A percentile compares a stretch with the other conserved stretches of the same genome.
Conservation (phyloP, 2,888 invertebrate species). For the Fissipunctia ypsillon region DNA sequence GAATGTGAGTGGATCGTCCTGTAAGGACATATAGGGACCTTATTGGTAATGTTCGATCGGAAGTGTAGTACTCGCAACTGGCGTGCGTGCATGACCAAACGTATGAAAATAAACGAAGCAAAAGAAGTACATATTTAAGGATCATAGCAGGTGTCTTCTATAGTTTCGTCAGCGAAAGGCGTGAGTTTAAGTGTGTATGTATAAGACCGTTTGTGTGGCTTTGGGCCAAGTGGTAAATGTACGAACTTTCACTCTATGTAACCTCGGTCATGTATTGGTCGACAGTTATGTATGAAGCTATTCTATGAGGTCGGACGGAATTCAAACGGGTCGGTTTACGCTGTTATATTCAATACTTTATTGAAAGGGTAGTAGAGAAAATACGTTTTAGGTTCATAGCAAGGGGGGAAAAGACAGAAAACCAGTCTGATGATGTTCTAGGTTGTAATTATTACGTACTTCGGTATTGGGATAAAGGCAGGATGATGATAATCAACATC, state of each 20-base stretch:
- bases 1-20: not conserved
- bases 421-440: not conserved
- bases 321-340: not conserved
- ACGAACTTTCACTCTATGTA: slow-evolving; percentile 13
- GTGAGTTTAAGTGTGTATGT: not conserved
- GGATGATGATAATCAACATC: not conserved
- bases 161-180: not conserved
- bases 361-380: not conserved
- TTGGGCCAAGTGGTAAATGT: slow-evolving; percentile 23
- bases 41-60: not conserved
- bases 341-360: not conserved
- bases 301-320: not conserved
- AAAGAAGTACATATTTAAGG: not conserved
- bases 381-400: not conserved
- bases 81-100: too few species aligned
- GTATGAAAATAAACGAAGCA: not conserved
- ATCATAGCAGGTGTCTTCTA: too few species aligned
- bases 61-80: not conserved
- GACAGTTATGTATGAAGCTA: slow-evolving; percentile 28
- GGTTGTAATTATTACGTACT: not conserved
- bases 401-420: not conserved
- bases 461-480: not conserved
- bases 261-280: slow-evolving; percentile 20
- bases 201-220: slow-evolving; percentile 11
- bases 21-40: not conserved